These are phyloP conservation scores for Mus caroli DNA, from an alignment of 2,797 vertebrate species.

Conservation along the genomic window DNA sequence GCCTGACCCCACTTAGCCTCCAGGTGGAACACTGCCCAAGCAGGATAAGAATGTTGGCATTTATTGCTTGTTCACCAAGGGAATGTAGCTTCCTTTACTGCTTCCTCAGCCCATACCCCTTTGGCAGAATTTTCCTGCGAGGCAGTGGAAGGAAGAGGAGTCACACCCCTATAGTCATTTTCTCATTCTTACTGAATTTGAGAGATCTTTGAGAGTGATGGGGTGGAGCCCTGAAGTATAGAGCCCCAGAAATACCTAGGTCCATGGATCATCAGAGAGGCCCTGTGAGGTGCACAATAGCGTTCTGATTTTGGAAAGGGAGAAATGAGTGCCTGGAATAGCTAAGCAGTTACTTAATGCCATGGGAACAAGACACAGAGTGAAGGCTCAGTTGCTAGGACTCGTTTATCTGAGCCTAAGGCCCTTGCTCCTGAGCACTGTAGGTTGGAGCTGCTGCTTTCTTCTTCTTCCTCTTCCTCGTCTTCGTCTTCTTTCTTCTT, in stretches of 20 bases:
- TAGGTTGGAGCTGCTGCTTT: neutral
- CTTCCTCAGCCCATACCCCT: neutral
- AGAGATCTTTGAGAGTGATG: neutral
- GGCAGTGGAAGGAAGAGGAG: conserved; percentile 43
- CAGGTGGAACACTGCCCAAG: conserved; percentile 15
- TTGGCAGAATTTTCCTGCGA: conserved; percentile 27
- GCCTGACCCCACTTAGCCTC: conserved; percentile 25
- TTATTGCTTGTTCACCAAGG: neutral
- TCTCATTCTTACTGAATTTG: conserved; percentile 45
- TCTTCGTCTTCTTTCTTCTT: too few relatives aligned
- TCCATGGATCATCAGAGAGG: neutral
- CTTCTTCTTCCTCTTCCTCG: too few relatives aligned
- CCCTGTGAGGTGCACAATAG: neutral
- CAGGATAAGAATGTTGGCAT: neutral
- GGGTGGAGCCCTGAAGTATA: neutral
- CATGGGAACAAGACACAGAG: neutral
- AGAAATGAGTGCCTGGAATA: neutral
- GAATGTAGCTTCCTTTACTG: conserved; percentile 15
- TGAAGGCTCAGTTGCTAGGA: neutral
- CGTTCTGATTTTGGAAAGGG: conserved; percentile 16
- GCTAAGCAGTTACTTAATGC: neutral
- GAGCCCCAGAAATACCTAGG: neutral
- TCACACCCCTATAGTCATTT: neutral
- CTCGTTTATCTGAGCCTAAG: neutral
- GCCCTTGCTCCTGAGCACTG: neutral